Evolutionary conservation across 2,113 vertebrate species (phyloP).

Genomic region (Cryptomyrus ogoouensis): DNA sequence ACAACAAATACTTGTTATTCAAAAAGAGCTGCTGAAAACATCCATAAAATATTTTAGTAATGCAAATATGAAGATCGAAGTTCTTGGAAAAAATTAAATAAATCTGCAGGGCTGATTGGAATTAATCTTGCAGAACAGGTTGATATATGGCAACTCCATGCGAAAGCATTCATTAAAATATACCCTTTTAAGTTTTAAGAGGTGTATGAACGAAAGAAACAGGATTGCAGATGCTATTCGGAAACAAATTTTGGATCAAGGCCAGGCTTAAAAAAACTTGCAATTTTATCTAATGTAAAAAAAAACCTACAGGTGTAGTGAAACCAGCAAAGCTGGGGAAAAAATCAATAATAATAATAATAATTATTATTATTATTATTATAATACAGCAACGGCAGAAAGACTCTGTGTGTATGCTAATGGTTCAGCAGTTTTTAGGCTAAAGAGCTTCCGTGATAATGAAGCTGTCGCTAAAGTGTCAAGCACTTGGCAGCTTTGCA

Average conservation of each 20-base stretch:
- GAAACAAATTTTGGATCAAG: slow-evolving; percentile 31
- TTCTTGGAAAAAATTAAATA: slow-evolving; percentile 31
- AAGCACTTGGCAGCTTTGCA: background rate
- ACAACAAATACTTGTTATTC: slow-evolving; percentile 33
- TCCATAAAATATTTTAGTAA: slow-evolving; percentile 36
- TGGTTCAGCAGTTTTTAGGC: background rate
- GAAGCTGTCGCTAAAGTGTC: background rate
- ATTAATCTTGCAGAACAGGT: slow-evolving; percentile 40
- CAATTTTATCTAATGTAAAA: background rate
- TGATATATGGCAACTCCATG: slow-evolving; percentile 30
- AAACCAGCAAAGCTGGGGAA: background rate
- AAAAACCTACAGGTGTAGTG: background rate
- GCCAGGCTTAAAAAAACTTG: background rate
- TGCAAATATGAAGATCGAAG: slow-evolving; percentile 46
- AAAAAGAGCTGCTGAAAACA: slow-evolving; percentile 52
- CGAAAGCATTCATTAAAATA: slow-evolving; percentile 28
- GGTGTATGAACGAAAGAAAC: slow-evolving; percentile 28
- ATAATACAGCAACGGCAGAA: background rate
- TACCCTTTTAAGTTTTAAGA: slow-evolving; percentile 32
- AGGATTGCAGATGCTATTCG: slow-evolving; percentile 33
- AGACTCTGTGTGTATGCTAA: background rate
- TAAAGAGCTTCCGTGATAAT: background rate
- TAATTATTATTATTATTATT: background rate
- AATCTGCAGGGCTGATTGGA: slow-evolving; percentile 50
- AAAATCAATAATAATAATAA: background rate